Percentiles rank a stretch among this genome's conserved stretches.
These are phyloP conservation scores for Corythornis madagascariensis DNA, from an alignment of 2,113 vertebrate species.

Conservation along the genomic window DNA sequence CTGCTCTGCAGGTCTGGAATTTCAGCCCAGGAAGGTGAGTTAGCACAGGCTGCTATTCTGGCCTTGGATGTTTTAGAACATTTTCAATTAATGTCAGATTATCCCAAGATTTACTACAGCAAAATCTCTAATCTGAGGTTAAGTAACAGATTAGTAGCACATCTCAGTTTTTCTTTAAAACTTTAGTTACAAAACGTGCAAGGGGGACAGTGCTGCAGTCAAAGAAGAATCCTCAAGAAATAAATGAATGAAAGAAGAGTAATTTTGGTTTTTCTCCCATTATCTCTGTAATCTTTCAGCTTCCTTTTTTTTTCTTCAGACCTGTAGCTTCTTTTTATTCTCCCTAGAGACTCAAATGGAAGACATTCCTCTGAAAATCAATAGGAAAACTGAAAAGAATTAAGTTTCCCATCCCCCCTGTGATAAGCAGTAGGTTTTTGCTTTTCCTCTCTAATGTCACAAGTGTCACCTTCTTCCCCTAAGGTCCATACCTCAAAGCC, in stretches of 20 bases:
- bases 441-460: not conserved
- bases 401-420: not conserved
- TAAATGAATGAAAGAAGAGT: not conserved
- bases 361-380: not conserved
- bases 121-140: not conserved
- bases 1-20: not conserved
- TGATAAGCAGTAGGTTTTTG: not conserved
- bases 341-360: not conserved
- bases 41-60: not conserved
- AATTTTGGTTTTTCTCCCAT: not conserved
- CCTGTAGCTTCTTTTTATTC: not conserved
- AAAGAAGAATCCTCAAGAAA: not conserved
- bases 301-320: not conserved
- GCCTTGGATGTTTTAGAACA: not conserved
- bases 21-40: not conserved
- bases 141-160: not conserved
- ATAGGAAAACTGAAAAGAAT: not conserved
- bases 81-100: not conserved
- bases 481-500: not conserved
- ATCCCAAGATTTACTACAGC: not conserved
- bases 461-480: not conserved
- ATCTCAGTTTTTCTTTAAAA: not conserved
- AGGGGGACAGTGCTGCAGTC: fast-evolving
- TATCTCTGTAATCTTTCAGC: not conserved
- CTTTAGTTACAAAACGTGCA: not conserved